These are phyloP conservation scores for Polyommatus iphigenia DNA, from an alignment of 2,888 invertebrate species.

Conservation along the genomic window DNA sequence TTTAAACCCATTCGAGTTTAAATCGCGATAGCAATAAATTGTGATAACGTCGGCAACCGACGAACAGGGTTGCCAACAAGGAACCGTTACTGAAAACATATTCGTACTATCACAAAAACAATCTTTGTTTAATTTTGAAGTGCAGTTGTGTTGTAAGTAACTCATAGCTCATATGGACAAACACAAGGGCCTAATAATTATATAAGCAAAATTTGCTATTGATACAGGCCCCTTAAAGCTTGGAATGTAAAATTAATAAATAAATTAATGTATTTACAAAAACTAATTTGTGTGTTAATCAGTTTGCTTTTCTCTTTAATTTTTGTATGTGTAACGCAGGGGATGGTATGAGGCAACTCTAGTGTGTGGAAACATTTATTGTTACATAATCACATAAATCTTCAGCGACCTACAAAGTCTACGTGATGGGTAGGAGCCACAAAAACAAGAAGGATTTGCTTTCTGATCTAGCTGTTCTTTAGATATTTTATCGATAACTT, in stretches of 20 bases:
- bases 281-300: too few species aligned
- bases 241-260: not conserved
- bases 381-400: conserved; percentile 13
- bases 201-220: too few species aligned
- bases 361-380: not conserved
- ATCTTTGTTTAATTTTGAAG: too few species aligned
- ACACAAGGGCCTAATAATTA: too few species aligned
- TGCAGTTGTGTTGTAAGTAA: too few species aligned
- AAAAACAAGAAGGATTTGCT: not conserved
- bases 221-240: not conserved
- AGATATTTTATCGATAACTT: not conserved
- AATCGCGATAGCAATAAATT: conserved; percentile 6
- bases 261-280: too few species aligned
- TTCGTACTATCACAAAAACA: too few species aligned
- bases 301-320: not conserved
- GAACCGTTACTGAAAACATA: not conserved
- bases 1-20: not conserved
- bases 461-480: not conserved
- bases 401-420: not conserved
- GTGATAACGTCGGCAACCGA: not conserved
- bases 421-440: not conserved
- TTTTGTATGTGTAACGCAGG: not conserved
- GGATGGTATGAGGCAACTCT: not conserved
- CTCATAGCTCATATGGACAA: too few species aligned
- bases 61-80: not conserved